Conservation (phyloP, 2,113 vertebrate genomes). For the Cyanoramphus novaezelandiae region DNA sequence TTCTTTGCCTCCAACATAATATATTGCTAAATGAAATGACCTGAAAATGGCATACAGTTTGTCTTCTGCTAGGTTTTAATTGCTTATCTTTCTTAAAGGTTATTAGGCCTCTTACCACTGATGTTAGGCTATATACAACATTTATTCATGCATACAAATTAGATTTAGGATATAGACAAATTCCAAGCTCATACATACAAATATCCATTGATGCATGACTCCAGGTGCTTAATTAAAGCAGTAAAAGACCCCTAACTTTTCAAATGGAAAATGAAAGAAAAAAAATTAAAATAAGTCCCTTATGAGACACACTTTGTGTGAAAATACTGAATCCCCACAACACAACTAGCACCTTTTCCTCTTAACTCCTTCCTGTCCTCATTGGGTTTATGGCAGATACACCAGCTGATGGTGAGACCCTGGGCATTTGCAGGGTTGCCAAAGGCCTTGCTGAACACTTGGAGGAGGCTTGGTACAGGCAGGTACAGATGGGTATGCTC, state of each 20-base stretch:
- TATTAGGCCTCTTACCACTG: background rate
- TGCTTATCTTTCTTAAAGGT: background rate
- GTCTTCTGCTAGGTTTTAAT: background rate
- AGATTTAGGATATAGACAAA: background rate
- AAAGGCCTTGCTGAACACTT: background rate
- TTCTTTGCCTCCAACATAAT: background rate
- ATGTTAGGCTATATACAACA: background rate
- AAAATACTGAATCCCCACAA: background rate
- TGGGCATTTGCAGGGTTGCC: accelerated
- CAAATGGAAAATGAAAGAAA: background rate
- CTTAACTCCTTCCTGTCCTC: background rate
- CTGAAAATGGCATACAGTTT: background rate
- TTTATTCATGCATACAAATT: background rate
- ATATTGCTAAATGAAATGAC: background rate
- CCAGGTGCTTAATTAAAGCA: background rate
- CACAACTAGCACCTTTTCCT: background rate
- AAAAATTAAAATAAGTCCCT: background rate
- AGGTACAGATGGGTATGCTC: background rate
- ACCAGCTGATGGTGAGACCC: no score
- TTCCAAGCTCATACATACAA: background rate
- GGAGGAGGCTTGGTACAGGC: background rate
- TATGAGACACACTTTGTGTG: background rate
- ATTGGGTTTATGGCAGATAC: background rate
- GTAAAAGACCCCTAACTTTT: background rate
- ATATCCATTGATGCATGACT: background rate